phyloP scores from a whole-genome alignment of 2,113 vertebrate genomes.

The Alethe castanea region DNA sequence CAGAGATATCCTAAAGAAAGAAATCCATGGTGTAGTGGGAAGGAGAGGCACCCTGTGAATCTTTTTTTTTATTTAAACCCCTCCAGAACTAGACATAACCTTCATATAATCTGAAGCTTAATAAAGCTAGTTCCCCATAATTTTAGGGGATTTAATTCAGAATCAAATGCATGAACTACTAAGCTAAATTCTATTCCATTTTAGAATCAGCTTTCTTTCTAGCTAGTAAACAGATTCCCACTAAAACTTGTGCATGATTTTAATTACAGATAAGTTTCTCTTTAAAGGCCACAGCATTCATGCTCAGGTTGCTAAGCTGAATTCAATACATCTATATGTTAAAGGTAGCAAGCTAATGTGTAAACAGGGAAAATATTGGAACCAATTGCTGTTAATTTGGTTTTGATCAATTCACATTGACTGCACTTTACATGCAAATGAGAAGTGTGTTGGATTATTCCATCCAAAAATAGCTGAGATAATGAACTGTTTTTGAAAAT shows the following conservation, averaged over 20 bases:
- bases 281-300: conserved; percentile 82
- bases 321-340: conserved; percentile 92
- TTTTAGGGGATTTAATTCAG: conserved; percentile 56
- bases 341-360: conserved; percentile 82
- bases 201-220: conserved; percentile 71
- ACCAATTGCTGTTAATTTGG: conserved; percentile 92
- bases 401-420: conserved; percentile 93
- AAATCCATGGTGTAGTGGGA: not conserved
- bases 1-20: not conserved
- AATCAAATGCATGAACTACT: conserved; percentile 36
- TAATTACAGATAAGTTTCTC: conserved; percentile 99
- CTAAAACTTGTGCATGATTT: conserved; percentile 90
- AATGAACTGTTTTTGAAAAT: conserved; percentile 2
- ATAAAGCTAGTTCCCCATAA: conserved; percentile 10
- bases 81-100: not conserved
- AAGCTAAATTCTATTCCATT: conserved; percentile 62
- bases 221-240: conserved; percentile 74
- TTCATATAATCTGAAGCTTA: not conserved
- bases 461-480: conserved; percentile 30
- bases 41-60: not conserved
- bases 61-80: not conserved
- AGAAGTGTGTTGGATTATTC: conserved; percentile 37
- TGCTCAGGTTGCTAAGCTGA: conserved; percentile 92
- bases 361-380: conserved; percentile 90
- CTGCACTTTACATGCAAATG: conserved; percentile 95